Base-by-base conservation (phyloP, 64 coral and sea anemone genomes). In the Pachyseris speciosa region DNA sequence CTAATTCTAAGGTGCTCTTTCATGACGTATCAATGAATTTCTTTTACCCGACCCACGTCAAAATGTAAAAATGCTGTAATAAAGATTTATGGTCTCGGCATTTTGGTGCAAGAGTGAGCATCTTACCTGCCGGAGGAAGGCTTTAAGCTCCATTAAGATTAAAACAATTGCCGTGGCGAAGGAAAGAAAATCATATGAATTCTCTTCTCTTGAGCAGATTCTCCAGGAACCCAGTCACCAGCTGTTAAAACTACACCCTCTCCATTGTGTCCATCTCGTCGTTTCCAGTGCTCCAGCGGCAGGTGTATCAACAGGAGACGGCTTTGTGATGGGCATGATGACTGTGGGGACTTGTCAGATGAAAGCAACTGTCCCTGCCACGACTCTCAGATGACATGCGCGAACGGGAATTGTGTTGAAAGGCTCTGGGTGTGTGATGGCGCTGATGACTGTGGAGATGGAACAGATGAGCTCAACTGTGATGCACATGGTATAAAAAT, bases 401-500 rank as follows among this genome's bases (percentile, higher is more conserved):
- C 63, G 9, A 96, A 96, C 79, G 90, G 90, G n/a, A 32, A 32
- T 8, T 96, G 94, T 78, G 47, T 89, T 3, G 64, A 89, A 30
- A 84, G 74, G 20, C 22, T 64, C 5, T 89, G 89, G 75, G 41
- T 50, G 12, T 98, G 96, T 90, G 96, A 98, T 74, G 96, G 96
- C 11, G 19, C 12, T 1, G 89, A 98, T 75, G 96, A 98, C 41
- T 98, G 96, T 70, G 86, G 81, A 2, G 96, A 98, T 73, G 29
- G 71, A 8, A 89, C 75, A 12, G 96, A 98, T 75, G 96, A 98
- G 85, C 55, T 47, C 17, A 94, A 98, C 52, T 98, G 96, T 43
- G 55, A 67, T 3, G 41, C 27, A 24, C 53, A 32, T 0, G 75
- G 19, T 61, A n/a, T n/a, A n/a, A n/a, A n/a, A n/a, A n/a, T n/a